A percentile compares a stretch with the other conserved stretches of the same genome.
Conservation (phyloP, 2,888 invertebrate genomes). For the Unio delphinus region DNA sequence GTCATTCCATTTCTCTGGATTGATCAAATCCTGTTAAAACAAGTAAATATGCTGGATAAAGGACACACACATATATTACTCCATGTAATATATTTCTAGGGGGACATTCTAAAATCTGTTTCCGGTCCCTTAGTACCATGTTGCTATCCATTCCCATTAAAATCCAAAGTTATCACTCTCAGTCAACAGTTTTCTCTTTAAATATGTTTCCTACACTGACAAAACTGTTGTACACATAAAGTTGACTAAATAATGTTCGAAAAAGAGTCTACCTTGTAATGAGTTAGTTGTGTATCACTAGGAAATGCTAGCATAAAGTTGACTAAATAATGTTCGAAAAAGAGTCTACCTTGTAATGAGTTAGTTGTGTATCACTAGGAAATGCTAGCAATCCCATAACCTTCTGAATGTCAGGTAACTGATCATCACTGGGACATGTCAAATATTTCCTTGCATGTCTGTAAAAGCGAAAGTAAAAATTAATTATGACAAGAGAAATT, state of each 20-base stretch:
- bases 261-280: constrained; percentile 58
- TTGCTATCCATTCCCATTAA: no score
- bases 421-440: constrained; percentile 86
- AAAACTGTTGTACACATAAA: no score
- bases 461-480: constrained; percentile 20
- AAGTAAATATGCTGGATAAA: constrained; percentile 1
- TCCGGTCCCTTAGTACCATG: no score
- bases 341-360: constrained; percentile 61
- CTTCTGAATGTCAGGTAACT: constrained; percentile 86
- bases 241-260: background rate
- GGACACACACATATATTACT: no score
- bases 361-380: constrained; percentile 69
- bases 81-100: no score
- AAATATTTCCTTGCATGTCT: constrained; percentile 94
- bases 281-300: constrained; percentile 48
- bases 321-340: background rate
- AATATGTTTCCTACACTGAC: no score
- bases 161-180: no score
- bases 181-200: no score
- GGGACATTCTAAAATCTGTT: no score
- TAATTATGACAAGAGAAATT: no score
- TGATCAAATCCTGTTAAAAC: constrained; percentile 72
- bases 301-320: constrained; percentile 93
- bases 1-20: constrained; percentile 84
- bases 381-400: constrained; percentile 97